Evolutionary conservation across 2,888 invertebrate species (phyloP), one percentile per base, ranked within the genome.

Genomic region (Pachycephus smyrnensis): DNA sequence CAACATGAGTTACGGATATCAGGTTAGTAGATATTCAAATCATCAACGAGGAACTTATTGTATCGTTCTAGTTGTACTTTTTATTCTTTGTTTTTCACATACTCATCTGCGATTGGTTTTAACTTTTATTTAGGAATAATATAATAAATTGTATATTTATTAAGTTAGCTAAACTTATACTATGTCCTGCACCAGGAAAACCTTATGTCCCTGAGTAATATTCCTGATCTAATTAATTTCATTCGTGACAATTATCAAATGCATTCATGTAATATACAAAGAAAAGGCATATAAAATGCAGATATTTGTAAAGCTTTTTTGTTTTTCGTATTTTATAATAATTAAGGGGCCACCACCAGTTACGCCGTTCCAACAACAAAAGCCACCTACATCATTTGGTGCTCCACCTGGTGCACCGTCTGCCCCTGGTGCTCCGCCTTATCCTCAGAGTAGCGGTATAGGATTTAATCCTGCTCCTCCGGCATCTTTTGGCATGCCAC

Each of bases 1-100:
- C 81, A 88, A 84, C 55, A 91, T 91, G 90, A 91, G 89, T 85
- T 91, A 91, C 88, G 90, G 90, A 75, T 91, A 91, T 77, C 90
- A 90, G 86, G 90, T 91, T 77, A 88, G 84, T 86, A 83, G 9
- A 78, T 30, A 69, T 77, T 4, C 73, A 11, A 33, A 32, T 32
- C 23, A 31, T 40, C 35, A 12, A 12, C 23, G 12, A 32, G n/a
- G 9, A 55, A 15, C 9, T 69, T 23, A 31, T 12, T 77, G 35
- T 9, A 73, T 68, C 33, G 55, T 77, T 79, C 80, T 73, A 77
- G 75, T 75, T 79, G 23, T 73, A 73, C 75, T 15, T 31, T 75
- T 32, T 2, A 36, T 68, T 68, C 69, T 33, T 77, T 75, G 32
- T 80, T 80, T 81, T 74, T 55, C 73, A 37, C 75, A 73, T 80